Evolutionary conservation across 1,140 invertebrate species (phyloP).

Genomic region (Dufourea novaeangliae): DNA sequence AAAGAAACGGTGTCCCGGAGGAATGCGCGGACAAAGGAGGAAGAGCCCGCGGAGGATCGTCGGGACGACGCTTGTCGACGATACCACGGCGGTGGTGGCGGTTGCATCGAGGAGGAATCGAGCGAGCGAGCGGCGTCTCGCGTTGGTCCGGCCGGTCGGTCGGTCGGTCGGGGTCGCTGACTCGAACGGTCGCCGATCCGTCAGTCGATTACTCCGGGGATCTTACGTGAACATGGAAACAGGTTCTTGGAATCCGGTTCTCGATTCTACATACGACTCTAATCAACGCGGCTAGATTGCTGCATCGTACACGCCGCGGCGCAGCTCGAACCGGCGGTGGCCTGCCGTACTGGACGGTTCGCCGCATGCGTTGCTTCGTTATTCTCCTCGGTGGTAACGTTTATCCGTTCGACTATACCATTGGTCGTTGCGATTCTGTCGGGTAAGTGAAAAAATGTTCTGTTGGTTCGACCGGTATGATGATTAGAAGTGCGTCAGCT

Average conservation of each 20-base stretch:
- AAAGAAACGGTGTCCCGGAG: slow-evolving; percentile 36
- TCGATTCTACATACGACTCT: slow-evolving; percentile 83
- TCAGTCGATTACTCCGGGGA: slow-evolving; percentile 82
- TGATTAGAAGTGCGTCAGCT: not conserved
- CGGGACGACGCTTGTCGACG: slow-evolving; percentile 37
- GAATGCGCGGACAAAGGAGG: slow-evolving; percentile 45
- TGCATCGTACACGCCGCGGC: slow-evolving; percentile 74
- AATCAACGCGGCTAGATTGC: slow-evolving; percentile 82
- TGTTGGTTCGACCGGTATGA: not conserved
- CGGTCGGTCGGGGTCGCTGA: slow-evolving; percentile 79
- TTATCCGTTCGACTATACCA: slow-evolving; percentile 34
- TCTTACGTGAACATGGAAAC: slow-evolving; percentile 83
- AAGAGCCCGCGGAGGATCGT: slow-evolving; percentile 16
- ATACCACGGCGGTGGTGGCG: slow-evolving; percentile 38
- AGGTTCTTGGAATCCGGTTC: slow-evolving; percentile 83
- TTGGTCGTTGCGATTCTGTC: slow-evolving; percentile 6
- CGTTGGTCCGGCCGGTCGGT: slow-evolving; percentile 55
- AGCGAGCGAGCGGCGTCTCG: slow-evolving; percentile 48
- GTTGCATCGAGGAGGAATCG: slow-evolving; percentile 48
- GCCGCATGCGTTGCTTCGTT: slow-evolving; percentile 60
- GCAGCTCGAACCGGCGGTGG: slow-evolving; percentile 41
- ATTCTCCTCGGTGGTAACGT: slow-evolving; percentile 39
- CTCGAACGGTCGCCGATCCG: slow-evolving; percentile 82
- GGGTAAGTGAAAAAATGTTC: slow-evolving; percentile 1
- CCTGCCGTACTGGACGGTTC: slow-evolving; percentile 48